These are phyloP conservation scores for Cotesia typhae DNA, from an alignment of 1,140 invertebrate genomes.

Conservation along the genomic window DNA sequence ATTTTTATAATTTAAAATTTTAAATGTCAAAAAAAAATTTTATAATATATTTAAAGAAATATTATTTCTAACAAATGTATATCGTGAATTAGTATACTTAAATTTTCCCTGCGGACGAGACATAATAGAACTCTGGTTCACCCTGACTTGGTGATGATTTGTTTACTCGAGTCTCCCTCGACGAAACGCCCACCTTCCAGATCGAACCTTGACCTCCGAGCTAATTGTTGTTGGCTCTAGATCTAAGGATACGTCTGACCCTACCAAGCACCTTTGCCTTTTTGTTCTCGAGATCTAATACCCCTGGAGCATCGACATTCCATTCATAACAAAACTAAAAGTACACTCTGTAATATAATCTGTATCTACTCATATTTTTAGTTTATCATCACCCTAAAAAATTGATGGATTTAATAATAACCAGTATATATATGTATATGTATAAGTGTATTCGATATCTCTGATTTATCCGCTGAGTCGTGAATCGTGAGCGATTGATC, in stretches of 20 bases:
- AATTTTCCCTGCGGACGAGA: neutral
- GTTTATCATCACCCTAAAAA: neutral
- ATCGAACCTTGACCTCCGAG: conserved; percentile 62
- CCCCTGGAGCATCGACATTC: conserved; percentile 28
- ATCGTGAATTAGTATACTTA: neutral
- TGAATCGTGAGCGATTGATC: conserved; percentile 23
- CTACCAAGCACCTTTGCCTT: conserved; percentile 29
- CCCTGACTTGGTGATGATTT: conserved; percentile 28
- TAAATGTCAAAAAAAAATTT: too few species aligned
- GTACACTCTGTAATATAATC: too few species aligned
- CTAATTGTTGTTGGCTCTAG: conserved; percentile 67
- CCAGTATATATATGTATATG: neutral
- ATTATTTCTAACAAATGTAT: too few species aligned
- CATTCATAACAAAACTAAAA: neutral
- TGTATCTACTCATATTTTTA: neutral
- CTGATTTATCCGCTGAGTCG: neutral
- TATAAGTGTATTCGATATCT: neutral
- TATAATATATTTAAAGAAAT: neutral
- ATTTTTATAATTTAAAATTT: too few species aligned
- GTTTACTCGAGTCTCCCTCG: conserved; percentile 46
- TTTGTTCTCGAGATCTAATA: conserved; percentile 21
- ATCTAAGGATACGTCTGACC: conserved; percentile 53
- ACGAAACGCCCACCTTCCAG: conserved; percentile 38
- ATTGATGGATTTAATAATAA: conserved; percentile 17
- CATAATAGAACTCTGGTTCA: too few species aligned